Conservation (phyloP, 2,888 invertebrate genomes). For the Zygothrica quintamaculata region DNA sequence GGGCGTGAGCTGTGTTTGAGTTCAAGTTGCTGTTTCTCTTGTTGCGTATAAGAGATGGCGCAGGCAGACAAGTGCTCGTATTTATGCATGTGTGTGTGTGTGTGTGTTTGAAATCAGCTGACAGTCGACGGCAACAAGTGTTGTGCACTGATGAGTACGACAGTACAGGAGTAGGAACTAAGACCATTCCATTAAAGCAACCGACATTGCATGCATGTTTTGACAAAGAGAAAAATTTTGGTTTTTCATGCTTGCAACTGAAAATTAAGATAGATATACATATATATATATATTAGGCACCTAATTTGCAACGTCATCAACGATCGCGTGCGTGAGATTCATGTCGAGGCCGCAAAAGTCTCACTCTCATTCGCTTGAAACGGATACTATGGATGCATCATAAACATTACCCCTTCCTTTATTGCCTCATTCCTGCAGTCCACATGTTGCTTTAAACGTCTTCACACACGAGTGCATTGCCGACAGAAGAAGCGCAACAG, state of each 20-base stretch:
- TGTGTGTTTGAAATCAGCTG: constrained; percentile 8
- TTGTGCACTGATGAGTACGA: constrained; percentile 15
- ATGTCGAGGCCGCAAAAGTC: constrained; percentile 30
- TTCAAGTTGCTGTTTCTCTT: neutral
- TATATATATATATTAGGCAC: constrained; percentile 23
- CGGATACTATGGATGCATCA: constrained; percentile 72
- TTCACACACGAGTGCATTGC: constrained; percentile 55
- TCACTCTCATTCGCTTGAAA: constrained; percentile 45
- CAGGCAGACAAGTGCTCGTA: too few relatives aligned
- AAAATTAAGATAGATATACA: neutral
- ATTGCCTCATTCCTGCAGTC: constrained; percentile 11
- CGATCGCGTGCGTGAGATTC: constrained; percentile 50
- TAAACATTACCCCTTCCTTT: constrained; percentile 12
- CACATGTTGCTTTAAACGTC: constrained; percentile 34
- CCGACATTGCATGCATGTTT: constrained; percentile 42
- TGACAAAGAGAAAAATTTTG: too few relatives aligned
- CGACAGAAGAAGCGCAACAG: constrained; percentile 15
- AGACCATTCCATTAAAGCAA: constrained; percentile 49
- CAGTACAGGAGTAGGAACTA: too few relatives aligned
- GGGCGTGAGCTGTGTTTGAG: constrained; percentile 11
- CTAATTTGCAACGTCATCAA: constrained; percentile 58
- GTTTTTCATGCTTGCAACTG: neutral
- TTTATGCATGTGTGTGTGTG: constrained; percentile 12
- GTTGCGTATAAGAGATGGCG: neutral
- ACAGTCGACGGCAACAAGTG: constrained; percentile 24